phyloP scores from a whole-genome alignment of 1,140 invertebrate genomes.

The Glomeris maerens region DNA sequence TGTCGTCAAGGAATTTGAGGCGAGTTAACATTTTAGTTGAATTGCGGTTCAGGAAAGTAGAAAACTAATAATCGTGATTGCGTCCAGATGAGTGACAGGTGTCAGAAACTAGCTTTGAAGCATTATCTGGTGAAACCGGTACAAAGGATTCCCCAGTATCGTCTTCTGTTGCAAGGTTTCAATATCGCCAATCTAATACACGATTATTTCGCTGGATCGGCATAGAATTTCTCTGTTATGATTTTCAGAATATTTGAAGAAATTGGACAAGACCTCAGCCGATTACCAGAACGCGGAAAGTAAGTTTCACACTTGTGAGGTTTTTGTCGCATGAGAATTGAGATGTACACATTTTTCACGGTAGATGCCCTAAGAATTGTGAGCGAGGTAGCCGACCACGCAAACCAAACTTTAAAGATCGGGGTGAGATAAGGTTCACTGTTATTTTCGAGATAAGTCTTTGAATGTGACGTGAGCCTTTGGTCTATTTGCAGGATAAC shows the following conservation, averaged over 20 bases:
- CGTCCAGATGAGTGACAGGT: constrained; percentile 32
- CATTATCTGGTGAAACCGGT: constrained; percentile 65
- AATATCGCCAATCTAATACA: background rate
- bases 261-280: constrained; percentile 38
- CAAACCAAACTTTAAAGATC: constrained; percentile 51
- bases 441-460: background rate
- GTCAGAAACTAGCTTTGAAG: constrained; percentile 46
- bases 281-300: constrained; percentile 49
- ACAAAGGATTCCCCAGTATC: constrained; percentile 54
- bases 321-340: too few species aligned
- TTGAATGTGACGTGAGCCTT: constrained; percentile 2
- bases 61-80: background rate
- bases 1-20: constrained; percentile 50
- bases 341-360: too few species aligned
- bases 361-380: constrained; percentile 48
- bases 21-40: constrained; percentile 28
- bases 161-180: constrained; percentile 43
- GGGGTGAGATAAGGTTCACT: constrained; percentile 33
- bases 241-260: constrained; percentile 41
- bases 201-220: background rate
- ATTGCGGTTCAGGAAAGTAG: too few species aligned
- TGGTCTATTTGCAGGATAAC: constrained; percentile 34
- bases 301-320: constrained; percentile 22
- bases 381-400: constrained; percentile 55
- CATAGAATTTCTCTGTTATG: constrained; percentile 7